Evolutionary conservation across 2,113 vertebrate species (phyloP).

Genomic region (Porphyrio hochstetteri): DNA sequence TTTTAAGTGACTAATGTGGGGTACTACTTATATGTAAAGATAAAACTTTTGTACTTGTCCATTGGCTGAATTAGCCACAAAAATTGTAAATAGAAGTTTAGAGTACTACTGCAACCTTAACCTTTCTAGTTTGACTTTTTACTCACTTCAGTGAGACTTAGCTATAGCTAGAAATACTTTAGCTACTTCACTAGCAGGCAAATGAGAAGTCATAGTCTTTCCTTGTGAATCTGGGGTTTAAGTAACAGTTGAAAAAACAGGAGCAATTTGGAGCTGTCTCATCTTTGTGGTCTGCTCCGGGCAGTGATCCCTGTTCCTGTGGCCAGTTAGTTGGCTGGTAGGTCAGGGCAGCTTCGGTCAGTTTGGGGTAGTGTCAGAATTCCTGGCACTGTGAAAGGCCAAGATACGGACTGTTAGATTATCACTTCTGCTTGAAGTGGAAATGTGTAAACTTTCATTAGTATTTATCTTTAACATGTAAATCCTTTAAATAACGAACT

Average conservation of each 20-base stretch:
- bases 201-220: not conserved
- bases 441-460: not conserved
- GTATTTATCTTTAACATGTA: not conserved
- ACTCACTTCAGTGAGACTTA: not conserved
- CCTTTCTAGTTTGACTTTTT: not conserved
- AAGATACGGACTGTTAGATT: not conserved
- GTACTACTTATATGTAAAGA: not conserved
- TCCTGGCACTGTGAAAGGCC: not conserved
- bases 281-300: not conserved
- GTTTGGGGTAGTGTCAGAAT: not conserved
- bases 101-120: not conserved
- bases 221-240: not conserved
- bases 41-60: not conserved
- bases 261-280: not conserved
- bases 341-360: not conserved
- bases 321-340: not conserved
- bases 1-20: not conserved
- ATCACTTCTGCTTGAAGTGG: not conserved
- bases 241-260: not conserved
- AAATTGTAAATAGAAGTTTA: not conserved
- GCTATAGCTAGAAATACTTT: not conserved
- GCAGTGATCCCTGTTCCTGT: not conserved
- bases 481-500: not conserved
- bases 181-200: not conserved
- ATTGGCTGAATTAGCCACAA: not conserved